Percentiles rank a stretch among this genome's conserved stretches.
phyloP scores from a whole-genome alignment of 2,888 invertebrate species.

The Dugesia japonica region DNA sequence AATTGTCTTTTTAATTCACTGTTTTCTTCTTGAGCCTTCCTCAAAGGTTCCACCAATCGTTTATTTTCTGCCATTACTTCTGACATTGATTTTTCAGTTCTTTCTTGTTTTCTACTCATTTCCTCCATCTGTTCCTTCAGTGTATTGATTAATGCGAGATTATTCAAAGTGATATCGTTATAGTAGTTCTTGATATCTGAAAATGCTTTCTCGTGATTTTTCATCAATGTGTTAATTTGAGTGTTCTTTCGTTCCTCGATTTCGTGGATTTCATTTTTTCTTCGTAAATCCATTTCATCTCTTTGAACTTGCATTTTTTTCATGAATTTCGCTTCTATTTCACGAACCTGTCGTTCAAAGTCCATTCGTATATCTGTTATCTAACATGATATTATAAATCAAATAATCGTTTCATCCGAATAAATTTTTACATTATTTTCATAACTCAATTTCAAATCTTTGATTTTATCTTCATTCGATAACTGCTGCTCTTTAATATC shows the following conservation, averaged over 20 bases:
- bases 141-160: conserved; percentile 71
- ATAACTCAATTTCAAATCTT: conserved; percentile 57
- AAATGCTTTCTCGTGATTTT: conserved; percentile 67
- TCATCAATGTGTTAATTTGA: conserved; percentile 64
- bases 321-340: conserved; percentile 59
- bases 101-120: conserved; percentile 57
- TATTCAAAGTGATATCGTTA: conserved; percentile 79
- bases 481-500: conserved; percentile 58
- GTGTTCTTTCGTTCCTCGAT: conserved; percentile 76
- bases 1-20: conserved; percentile 61
- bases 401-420: not conserved
- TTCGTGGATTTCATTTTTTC: conserved; percentile 53
- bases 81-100: conserved; percentile 57
- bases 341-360: conserved; percentile 57
- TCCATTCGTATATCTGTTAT: conserved; percentile 54
- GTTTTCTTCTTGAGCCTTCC: conserved; percentile 57
- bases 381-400: conserved; percentile 37
- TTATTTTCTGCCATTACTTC: conserved; percentile 62
- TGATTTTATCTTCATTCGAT: conserved; percentile 59
- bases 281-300: conserved; percentile 57
- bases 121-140: conserved; percentile 55
- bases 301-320: conserved; percentile 60
- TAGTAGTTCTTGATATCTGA: conserved; percentile 80
- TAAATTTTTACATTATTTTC: not conserved
- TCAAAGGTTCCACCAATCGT: conserved; percentile 59